These are phyloP conservation scores for Ara ararauna DNA, from an alignment of 2,797 vertebrate species.

Conservation along the genomic window DNA sequence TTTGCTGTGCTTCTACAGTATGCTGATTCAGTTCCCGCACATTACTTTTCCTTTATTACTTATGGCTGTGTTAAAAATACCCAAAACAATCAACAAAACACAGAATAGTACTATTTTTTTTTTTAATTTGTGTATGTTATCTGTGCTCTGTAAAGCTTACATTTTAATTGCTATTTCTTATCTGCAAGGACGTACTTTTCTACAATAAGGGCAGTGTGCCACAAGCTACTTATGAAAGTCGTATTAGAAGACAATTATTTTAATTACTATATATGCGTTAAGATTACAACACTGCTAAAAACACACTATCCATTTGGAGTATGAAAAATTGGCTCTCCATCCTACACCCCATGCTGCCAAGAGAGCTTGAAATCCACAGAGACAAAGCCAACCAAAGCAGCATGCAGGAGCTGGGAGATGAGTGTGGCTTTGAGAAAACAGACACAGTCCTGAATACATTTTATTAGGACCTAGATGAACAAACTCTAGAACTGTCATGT, in stretches of 20 bases:
- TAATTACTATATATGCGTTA: background rate
- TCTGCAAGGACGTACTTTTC: constrained; percentile 19
- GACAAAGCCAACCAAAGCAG: background rate
- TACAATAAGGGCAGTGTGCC: constrained; percentile 13
- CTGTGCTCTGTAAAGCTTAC: constrained; percentile 6
- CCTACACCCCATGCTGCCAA: background rate
- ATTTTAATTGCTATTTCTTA: constrained; percentile 59
- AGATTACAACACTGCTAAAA: background rate
- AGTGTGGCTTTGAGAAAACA: background rate
- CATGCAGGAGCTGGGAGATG: background rate
- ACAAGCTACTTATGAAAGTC: constrained; percentile 23
- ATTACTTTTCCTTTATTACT: constrained; percentile 3
- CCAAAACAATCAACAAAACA: background rate
- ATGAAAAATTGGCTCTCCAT: background rate
- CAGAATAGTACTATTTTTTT: background rate
- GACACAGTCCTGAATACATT: background rate
- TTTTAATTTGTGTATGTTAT: constrained; percentile 8
- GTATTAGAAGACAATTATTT: background rate
- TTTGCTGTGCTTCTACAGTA: constrained; percentile 13
- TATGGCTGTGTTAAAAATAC: background rate
- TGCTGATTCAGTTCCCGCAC: constrained; percentile 29
- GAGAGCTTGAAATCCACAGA: background rate
- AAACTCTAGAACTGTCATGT: background rate
- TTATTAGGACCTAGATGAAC: background rate
- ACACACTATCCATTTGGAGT: background rate